Evolutionary conservation across 2,113 vertebrate species (phyloP), one percentile per base, ranked within the genome.

Genomic region (Notarius lentiginosus): DNA sequence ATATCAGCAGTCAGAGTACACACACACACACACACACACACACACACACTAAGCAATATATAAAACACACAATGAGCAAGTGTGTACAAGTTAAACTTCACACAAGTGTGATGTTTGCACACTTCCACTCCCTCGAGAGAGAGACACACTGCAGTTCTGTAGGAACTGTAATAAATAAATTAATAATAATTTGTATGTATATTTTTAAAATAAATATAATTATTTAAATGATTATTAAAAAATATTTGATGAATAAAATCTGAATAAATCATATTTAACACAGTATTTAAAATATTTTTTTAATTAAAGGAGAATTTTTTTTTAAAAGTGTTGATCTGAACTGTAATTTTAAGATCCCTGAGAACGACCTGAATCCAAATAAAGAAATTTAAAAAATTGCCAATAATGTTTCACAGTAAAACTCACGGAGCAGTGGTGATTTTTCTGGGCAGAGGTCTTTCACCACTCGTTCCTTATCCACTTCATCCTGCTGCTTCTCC

Each of bases 371-470:
- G 20, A 51, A 61, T 11, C 18, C 8, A 70, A 68, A 60, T 2
- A 18, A 55, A 66, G 2, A 8, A 51, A 7, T 9, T 51, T 51
- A 8, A 14, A 76, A 53, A 41, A 15, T 12, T 8, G 34, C 24
- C 22, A n/a, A 53, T 27, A n/a, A 77, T 1, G 5, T 75, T 24
- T 55, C 24, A 27, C 24, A 55, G 17, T 17, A 27, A 66, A 75
- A 94, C 95, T 94, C 88, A 95, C 95, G n/a, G 9, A 96, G 87
- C 70, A 95, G 81, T 0, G 94, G 93, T 4, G 95, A 96, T 24
- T 85, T 58, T 53, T 86, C 9, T 5, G 93, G 93, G 77, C 95
- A 96, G 53, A 87, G 30, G 0, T 4, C 82, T 85, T 90, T 91
- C 7, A 85, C 58, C 34, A 85, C 2, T 49, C 30, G 93, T 89